Base-by-base conservation (phyloP, 2,888 invertebrate genomes). In the Mimas tiliae region DNA sequence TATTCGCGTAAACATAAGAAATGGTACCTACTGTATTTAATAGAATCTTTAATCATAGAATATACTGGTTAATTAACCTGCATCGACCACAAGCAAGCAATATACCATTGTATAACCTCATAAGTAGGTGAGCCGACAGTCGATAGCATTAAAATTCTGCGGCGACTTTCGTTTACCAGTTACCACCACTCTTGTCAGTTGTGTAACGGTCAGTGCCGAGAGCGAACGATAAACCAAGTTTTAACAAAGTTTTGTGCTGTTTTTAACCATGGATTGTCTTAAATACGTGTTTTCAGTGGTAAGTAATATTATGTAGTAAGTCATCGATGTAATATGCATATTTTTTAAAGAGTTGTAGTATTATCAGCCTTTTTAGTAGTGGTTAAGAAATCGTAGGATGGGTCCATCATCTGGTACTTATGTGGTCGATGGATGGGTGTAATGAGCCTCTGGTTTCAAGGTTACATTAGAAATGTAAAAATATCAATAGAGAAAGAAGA, bases 91-190 rank as follows among this genome's bases (percentile, higher is more conserved):
- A 4, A 4, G 4, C 27, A 3, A 21, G 12, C 21, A n/a, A 33
- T 3, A 38, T 19, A 55, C n/a, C 16, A 33, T 64, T 65, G 65
- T 65, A 65, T 65, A 65, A 65, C 58, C 16, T 27, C 14, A n/a
- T 73, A 79, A 79, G 76, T 78, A 74, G 76, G 78, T 75, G 75
- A 78, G 77, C 67, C 69, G 70, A 65, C 27, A 27, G 27, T 27
- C 27, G n/a, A n/a, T 75, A 71, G 81, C 83, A 83, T 87, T 86
- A 88, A 78, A 74, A 88, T 87, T 84, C 87, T 67, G 66, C 65
- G 62, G 70, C 63, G 66, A 69, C 77, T 79, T 80, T 78, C 82
- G 65, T 76, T 78, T 73, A 70, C 74, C 71, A 27, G 27, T 27
- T 27, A 73, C 72, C 74, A 68, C 73, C 68, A 75, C 70, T 72